Evolutionary conservation across 2,797 vertebrate species (phyloP).

Genomic region (Rhincodon typus): DNA sequence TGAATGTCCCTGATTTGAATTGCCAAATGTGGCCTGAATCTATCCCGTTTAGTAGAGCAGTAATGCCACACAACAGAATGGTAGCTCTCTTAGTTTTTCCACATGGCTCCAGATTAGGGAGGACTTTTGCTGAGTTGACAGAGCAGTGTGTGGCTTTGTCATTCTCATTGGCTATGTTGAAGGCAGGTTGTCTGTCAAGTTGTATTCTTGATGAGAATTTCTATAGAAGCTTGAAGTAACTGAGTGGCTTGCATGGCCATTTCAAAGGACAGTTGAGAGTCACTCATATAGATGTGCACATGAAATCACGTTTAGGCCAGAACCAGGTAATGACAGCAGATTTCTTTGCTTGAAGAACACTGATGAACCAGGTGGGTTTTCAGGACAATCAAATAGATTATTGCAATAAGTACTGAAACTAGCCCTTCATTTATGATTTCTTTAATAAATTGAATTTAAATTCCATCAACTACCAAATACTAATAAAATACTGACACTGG

Average conservation of each 20-base stretch:
- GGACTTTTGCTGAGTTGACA: no score
- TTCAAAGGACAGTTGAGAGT: not conserved
- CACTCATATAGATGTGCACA: not conserved
- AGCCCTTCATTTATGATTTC: not conserved
- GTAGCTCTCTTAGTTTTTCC: no score
- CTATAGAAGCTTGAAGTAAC: not conserved
- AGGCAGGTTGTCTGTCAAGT: no score
- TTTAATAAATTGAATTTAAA: not conserved
- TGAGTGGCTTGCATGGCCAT: not conserved
- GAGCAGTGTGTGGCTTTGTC: no score
- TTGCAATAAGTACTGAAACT: not conserved
- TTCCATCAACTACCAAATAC: not conserved
- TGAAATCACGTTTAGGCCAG: not conserved
- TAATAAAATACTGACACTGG: not conserved
- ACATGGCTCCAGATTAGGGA: no score
- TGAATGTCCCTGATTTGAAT: no score
- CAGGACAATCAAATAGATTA: not conserved
- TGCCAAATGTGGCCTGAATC: no score
- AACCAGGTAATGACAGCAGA: not conserved
- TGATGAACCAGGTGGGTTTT: not conserved
- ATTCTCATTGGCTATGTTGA: no score
- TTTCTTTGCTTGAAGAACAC: not conserved
- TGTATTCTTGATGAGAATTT: not conserved
- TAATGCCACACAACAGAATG: no score
- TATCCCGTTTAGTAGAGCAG: no score